These are phyloP conservation scores for Pogona vitticeps DNA, from an alignment of 2,113 vertebrate species.

Conservation along the genomic window DNA sequence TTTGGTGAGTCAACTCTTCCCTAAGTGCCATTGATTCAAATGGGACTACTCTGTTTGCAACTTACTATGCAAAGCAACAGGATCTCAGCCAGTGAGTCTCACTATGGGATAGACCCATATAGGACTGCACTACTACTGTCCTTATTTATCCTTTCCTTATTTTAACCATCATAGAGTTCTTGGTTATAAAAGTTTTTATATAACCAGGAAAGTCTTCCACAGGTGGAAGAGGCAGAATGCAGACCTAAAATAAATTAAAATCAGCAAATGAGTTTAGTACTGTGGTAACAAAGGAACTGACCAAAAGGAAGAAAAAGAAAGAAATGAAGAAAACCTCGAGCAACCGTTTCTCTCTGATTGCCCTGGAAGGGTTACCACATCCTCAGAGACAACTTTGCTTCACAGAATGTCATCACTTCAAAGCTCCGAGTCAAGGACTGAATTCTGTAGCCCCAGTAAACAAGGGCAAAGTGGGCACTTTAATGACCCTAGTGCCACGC, in stretches of 20 bases:
- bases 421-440: slow-evolving; percentile 24
- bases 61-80: neutral
- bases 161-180: neutral
- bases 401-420: neutral
- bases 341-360: neutral
- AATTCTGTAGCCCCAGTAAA: slow-evolving; percentile 25
- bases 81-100: neutral
- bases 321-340: neutral
- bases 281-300: neutral
- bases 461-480: slow-evolving; percentile 19
- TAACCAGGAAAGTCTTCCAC: neutral
- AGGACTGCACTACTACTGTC: neutral
- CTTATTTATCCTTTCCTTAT: neutral
- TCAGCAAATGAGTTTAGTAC: neutral
- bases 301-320: neutral
- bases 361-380: neutral
- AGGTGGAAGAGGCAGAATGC: neutral
- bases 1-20: too few species aligned
- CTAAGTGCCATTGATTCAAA: too few species aligned
- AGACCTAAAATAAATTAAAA: slow-evolving; percentile 18
- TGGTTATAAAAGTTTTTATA: neutral
- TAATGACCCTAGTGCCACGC: neutral
- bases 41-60: too few species aligned
- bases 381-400: neutral
- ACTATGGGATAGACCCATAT: neutral